Conservation (phyloP, 30 jellyfish, hydroid and myxozoan species). For the Turritopsis dohrnii region DNA sequence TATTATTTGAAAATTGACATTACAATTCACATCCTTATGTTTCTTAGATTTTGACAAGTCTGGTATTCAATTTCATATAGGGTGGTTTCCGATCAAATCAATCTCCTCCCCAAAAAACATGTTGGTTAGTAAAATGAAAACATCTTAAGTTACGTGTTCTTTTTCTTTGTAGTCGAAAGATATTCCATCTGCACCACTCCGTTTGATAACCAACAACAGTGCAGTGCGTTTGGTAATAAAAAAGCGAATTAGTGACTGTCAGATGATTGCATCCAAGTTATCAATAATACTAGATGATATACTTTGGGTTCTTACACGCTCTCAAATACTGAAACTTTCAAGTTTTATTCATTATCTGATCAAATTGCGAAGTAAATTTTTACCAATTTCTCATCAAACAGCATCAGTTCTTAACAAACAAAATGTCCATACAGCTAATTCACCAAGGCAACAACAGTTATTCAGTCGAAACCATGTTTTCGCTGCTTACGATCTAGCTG, state of each 20-base stretch:
- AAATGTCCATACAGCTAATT: conserved; percentile 30
- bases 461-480: conserved; percentile 42
- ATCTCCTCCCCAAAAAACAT: too few species aligned
- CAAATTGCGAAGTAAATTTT: conserved; percentile 55
- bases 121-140: too few species aligned
- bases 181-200: conserved; percentile 79
- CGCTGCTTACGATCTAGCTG: conserved; percentile 69
- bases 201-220: conserved; percentile 86
- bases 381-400: conserved; percentile 76
- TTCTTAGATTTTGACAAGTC: too few species aligned
- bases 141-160: background rate
- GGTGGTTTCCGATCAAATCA: too few species aligned
- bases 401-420: conserved; percentile 22
- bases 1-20: too few species aligned
- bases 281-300: conserved; percentile 81
- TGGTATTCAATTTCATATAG: too few species aligned
- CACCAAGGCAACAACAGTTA: conserved; percentile 38
- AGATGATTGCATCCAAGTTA: conserved; percentile 81
- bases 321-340: conserved; percentile 81
- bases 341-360: conserved; percentile 76
- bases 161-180: conserved; percentile 48
- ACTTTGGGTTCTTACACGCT: conserved; percentile 82
- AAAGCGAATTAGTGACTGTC: conserved; percentile 67
- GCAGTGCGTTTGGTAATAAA: conserved; percentile 72
- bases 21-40: too few species aligned